phyloP scores from a whole-genome alignment of 35 echinoderm and acorn worm genomes.

The Patiria miniata region DNA sequence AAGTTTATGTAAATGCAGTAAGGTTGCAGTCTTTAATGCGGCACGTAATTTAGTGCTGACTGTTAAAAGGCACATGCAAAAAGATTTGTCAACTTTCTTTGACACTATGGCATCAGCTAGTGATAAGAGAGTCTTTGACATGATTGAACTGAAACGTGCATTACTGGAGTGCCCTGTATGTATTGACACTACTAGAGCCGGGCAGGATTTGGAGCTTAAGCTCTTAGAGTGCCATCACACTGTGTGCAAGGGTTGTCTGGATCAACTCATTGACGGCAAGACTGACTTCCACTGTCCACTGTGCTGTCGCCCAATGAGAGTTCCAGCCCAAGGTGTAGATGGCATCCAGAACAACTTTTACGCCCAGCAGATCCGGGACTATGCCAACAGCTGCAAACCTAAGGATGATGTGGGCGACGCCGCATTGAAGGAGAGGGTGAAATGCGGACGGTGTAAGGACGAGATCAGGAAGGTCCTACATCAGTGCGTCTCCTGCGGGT shows the following conservation, averaged over 20 bases:
- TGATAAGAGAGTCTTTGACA: not conserved
- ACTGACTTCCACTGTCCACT: not conserved
- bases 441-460: not conserved
- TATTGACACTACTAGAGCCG: not conserved
- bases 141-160: not conserved
- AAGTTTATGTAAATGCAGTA: too few relatives aligned
- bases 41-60: too few relatives aligned
- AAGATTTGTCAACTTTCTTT: too few relatives aligned
- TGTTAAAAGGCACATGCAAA: too few relatives aligned
- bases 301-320: not conserved
- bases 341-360: not conserved
- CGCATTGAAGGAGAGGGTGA: not conserved
- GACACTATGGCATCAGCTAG: not conserved
- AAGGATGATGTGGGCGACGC: not conserved
- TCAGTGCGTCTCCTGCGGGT: not conserved
- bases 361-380: not conserved
- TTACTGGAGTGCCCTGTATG: not conserved
- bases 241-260: not conserved
- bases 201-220: not conserved
- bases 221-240: constrained; percentile 1
- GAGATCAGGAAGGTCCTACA: not conserved
- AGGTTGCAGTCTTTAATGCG: too few relatives aligned
- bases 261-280: not conserved
- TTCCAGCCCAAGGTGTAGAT: not conserved
- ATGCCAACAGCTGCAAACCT: not conserved